A percentile compares a stretch with the other conserved stretches of the same genome.
These are phyloP conservation scores for Achroia grisella DNA, from an alignment of 1,140 invertebrate genomes.

Conservation along the genomic window DNA sequence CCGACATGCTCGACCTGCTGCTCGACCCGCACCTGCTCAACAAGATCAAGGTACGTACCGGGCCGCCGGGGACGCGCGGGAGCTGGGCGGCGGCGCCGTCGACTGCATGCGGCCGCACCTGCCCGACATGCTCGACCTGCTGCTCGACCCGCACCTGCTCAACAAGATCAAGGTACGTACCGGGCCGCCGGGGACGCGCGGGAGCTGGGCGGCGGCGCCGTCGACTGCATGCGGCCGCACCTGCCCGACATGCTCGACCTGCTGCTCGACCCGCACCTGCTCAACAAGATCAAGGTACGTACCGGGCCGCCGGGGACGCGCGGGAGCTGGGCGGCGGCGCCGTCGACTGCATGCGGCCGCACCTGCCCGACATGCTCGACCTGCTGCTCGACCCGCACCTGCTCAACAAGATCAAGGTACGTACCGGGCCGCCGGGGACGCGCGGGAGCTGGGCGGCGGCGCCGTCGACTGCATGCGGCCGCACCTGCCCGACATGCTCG, in stretches of 20 bases:
- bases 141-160: conserved; percentile 96
- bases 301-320: too few species aligned
- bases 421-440: too few species aligned
- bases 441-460: conserved; percentile 81
- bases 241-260: conserved; percentile 96
- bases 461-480: conserved; percentile 94
- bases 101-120: conserved; percentile 95
- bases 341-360: conserved; percentile 93
- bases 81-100: conserved; percentile 87
- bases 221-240: conserved; percentile 94
- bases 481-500: conserved; percentile 93
- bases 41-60: conserved; percentile 92
- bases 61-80: too few species aligned
- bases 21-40: conserved; percentile 96
- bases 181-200: conserved; percentile 28
- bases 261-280: conserved; percentile 95
- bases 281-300: conserved; percentile 98
- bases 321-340: conserved; percentile 85
- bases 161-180: conserved; percentile 98
- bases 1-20: conserved; percentile 96
- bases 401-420: conserved; percentile 96
- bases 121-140: conserved; percentile 94
- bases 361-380: conserved; percentile 94
- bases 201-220: conserved; percentile 86
- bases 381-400: conserved; percentile 98